Evolutionary conservation across 2,888 invertebrate species (phyloP), one percentile per base, ranked within the genome.

Genomic region (Anthoptus insignis): DNA sequence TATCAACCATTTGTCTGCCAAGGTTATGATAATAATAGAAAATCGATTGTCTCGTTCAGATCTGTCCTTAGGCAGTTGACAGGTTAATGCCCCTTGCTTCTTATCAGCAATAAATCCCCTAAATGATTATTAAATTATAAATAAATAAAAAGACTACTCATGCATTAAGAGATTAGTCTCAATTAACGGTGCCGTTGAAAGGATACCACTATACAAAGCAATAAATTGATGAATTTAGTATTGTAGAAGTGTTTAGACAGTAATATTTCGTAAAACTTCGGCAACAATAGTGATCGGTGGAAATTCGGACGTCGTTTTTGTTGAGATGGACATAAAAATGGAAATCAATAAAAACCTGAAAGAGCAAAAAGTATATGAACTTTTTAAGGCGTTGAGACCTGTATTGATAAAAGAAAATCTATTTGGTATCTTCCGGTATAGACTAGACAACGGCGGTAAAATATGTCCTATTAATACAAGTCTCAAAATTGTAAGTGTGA

Each of bases 291-390:
- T n/a, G n/a, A n/a, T n/a, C n/a, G n/a, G n/a, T n/a, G n/a, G n/a
- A n/a, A n/a, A n/a, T n/a, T n/a, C n/a, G n/a, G n/a, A n/a, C n/a
- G n/a, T n/a, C n/a, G 34, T 34, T n/a, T 42, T 42, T 42, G 16
- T 8, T 19, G 9, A 16, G 9, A 34, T 34, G n/a, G n/a, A n/a
- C n/a, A n/a, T n/a, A 11, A 34, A 39, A 5, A 42, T 58, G 50
- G 37, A 59, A 52, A 34, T 19, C 59, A 53, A 14, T 57, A 29
- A 56, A 13, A 11, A 52, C 57, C 29, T 19, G 3, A 19, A 42
- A 6, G 11, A 39, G 64, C 29, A 42, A 19, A 42, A 19, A 42
- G 19, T 42, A 19, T 9, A 19, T 8, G 11, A 42, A 42, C 42
- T 42, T 42, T 42, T 42, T 19, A 42, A 42, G 11, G 19, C 42